phyloP scores from a whole-genome alignment of 2,797 vertebrate genomes.

The Hydrocynus forskahlii region DNA sequence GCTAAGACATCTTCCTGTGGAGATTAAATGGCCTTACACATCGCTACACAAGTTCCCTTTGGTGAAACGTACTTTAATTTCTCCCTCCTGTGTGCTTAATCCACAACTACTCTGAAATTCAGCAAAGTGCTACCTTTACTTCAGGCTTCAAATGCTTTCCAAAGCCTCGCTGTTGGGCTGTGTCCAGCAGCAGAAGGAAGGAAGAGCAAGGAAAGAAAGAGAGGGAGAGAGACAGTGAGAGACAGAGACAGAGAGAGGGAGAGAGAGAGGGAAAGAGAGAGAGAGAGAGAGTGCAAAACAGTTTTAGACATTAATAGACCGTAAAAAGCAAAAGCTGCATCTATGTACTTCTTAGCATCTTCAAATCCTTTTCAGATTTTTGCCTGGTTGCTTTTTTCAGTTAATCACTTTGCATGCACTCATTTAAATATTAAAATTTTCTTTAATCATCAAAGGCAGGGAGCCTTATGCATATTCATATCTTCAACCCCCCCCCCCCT shows the following conservation, averaged over 20 bases:
- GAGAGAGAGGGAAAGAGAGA: conserved; percentile 41
- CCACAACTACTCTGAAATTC: conserved; percentile 56
- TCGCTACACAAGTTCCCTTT: conserved; percentile 43
- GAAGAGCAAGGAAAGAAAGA: conserved; percentile 31
- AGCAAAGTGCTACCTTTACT: conserved; percentile 62
- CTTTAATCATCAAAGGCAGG: conserved; percentile 99
- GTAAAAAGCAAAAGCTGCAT: conserved; percentile 68
- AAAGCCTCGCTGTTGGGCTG: conserved; percentile 67
- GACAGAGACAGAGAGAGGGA: conserved; percentile 41
- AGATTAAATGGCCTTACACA: conserved; percentile 50
- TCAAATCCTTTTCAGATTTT: conserved; percentile 76
- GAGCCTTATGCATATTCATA: conserved; percentile 99
- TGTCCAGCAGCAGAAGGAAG: conserved; percentile 60
- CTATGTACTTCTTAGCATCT: conserved; percentile 74
- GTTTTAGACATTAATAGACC: conserved; percentile 68
- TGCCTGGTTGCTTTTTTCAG: conserved; percentile 80
- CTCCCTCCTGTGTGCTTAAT: conserved; percentile 55
- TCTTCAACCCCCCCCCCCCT: conserved; percentile 77
- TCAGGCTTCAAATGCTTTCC: conserved; percentile 57
- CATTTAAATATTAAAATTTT: conserved; percentile 99
- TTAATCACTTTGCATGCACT: conserved; percentile 99
- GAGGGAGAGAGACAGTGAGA: conserved; percentile 40
- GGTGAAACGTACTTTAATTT: conserved; percentile 52
- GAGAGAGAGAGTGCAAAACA: conserved; percentile 47
- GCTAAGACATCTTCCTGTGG: conserved; percentile 41